A percentile compares a stretch with the other conserved stretches of the same genome.
These are phyloP conservation scores for Oxytorus armatus DNA, from an alignment of 2,888 invertebrate species.

Conservation along the genomic window DNA sequence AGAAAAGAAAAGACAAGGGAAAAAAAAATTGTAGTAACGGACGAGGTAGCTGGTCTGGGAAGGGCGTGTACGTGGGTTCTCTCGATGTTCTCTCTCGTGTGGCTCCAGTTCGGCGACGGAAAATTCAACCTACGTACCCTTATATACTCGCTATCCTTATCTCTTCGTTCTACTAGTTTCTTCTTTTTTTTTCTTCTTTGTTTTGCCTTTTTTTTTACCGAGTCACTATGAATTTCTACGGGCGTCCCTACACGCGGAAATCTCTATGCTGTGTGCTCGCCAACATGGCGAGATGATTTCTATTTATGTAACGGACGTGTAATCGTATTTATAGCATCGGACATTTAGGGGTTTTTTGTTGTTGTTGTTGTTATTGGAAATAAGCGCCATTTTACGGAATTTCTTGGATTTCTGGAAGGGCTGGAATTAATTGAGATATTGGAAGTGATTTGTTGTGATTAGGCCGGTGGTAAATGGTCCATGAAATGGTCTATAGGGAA, in stretches of 20 bases:
- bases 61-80: slow-evolving; percentile 66
- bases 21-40: slow-evolving; percentile 54
- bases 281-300: slow-evolving; percentile 27
- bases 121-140: slow-evolving; percentile 64
- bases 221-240: slow-evolving; percentile 31
- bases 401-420: background rate
- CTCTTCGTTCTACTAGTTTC: slow-evolving; percentile 35
- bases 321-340: background rate
- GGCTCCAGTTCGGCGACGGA: slow-evolving; percentile 42
- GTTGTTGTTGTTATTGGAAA: no score
- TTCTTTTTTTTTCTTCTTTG: slow-evolving; percentile 28
- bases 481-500: no score
- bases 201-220: slow-evolving; percentile 7
- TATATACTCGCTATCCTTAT: slow-evolving; percentile 51
- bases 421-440: no score
- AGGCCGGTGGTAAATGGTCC: no score
- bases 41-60: slow-evolving; percentile 64
- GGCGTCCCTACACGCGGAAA: slow-evolving; percentile 52
- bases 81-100: slow-evolving; percentile 34
- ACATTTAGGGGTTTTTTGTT: background rate
- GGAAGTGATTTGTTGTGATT: no score
- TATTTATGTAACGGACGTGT: background rate
- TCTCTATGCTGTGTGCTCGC: slow-evolving; percentile 7
- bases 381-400: background rate
- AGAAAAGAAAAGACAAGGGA: slow-evolving; percentile 45